Evolutionary conservation across 2,113 vertebrate genomes (phyloP), one percentile per base, ranked within the genome.

Genomic region (Dipodomys stephensi): DNA sequence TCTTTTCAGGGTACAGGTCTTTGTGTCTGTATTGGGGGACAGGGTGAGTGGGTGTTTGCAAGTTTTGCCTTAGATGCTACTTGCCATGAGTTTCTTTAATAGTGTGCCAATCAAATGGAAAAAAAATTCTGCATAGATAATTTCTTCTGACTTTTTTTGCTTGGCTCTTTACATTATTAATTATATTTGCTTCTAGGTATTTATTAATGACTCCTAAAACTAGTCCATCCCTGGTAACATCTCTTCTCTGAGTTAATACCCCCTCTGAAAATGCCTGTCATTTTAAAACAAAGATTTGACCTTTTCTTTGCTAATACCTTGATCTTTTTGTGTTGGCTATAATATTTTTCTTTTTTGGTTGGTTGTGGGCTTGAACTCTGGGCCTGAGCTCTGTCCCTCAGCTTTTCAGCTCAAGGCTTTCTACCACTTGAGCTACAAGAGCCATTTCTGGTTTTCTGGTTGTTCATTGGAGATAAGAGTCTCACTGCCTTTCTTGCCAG

Each of bases 1-100:
- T 73, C 95, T 96, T 94, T 96, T 82, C 68, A 90, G 30, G 23
- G n/a, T 94, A 84, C 35, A 65, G 83, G 53, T 46, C 89, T 95
- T 93, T 30, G 1, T 74, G 30, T 90, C 67, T 94, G 19, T 65
- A 25, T 65, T 49, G 49, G 49, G 49, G 49, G 12, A 49, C 12
- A 12, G 49, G 49, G 8, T 49, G 49, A 49, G 49, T 49, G 64
- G 20, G 65, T 65, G 11, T 49, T 57, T 72, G 30, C 7, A 85
- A 60, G 53, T 64, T 81, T 65, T 85, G n/a, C 85, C 94, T 94
- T 73, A 77, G 69, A 46, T 94, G 9, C 25, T 5, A 46, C 18
- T 83, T 90, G 76, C 5, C 78, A 69, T 94, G 44, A 28, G 86
- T 30, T 94, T 92, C 62, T 93, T 85, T 84, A 91, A 53, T 83